Conservation (phyloP, 2,888 invertebrate species). For the Ectemnius cavifrons region DNA sequence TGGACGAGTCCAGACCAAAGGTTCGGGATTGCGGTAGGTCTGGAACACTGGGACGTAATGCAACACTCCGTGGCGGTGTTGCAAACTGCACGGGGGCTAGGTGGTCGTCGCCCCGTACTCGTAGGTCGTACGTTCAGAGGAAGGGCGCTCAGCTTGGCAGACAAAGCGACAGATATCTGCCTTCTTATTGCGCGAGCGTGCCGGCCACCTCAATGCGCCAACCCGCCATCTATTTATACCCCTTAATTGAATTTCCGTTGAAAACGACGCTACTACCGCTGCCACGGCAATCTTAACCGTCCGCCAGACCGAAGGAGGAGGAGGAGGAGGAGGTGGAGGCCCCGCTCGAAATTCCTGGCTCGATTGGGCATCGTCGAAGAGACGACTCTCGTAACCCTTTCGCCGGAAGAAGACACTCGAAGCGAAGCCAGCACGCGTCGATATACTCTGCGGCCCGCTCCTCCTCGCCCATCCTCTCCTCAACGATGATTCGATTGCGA, state of each 20-base stretch:
- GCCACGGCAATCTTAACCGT: conserved; percentile 24
- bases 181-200: conserved; percentile 53
- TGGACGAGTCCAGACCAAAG: conserved; percentile 63
- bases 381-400: background rate
- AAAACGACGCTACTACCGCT: conserved; percentile 43
- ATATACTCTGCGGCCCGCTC: background rate
- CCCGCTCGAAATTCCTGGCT: background rate
- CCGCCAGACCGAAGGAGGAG: conserved; percentile 34
- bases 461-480: background rate
- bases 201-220: conserved; percentile 53
- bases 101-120: conserved; percentile 14
- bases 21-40: conserved; percentile 72
- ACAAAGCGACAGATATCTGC: conserved; percentile 56
- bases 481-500: background rate
- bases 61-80: conserved; percentile 56
- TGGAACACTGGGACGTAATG: conserved; percentile 65
- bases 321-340: too few species aligned
- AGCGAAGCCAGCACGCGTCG: conserved; percentile 3
- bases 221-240: conserved; percentile 61
- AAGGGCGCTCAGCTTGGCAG: conserved; percentile 25
- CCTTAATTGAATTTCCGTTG: conserved; percentile 67
- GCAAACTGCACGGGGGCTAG: conserved; percentile 38
- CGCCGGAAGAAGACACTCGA: conserved; percentile 8
- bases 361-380: conserved; percentile 4
- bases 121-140: background rate